phyloP scores from a whole-genome alignment of 2,797 vertebrate genomes.

The Hybognathus amarus region DNA sequence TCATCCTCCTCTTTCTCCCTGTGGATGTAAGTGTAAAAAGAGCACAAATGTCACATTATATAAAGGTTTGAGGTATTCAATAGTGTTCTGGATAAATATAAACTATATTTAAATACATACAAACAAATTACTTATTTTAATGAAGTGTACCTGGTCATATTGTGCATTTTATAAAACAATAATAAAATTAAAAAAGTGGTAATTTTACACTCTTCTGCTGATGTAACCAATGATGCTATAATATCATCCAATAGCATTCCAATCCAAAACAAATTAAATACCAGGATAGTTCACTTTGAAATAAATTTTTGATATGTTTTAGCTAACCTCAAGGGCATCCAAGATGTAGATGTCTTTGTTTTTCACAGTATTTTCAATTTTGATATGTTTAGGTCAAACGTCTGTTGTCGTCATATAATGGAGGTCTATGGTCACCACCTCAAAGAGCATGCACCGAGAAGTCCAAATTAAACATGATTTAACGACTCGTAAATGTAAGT shows the following conservation, averaged over 20 bases:
- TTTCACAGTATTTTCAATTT: too few species aligned
- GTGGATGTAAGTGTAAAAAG: conserved; percentile 42
- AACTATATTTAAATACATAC: too few species aligned
- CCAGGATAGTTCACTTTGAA: not conserved
- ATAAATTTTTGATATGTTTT: too few species aligned
- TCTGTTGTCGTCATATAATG: too few species aligned
- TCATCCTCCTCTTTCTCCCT: conserved; percentile 94
- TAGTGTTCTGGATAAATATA: not conserved
- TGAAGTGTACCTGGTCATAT: not conserved
- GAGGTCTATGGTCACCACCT: too few species aligned
- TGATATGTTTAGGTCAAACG: too few species aligned
- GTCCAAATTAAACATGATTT: too few species aligned
- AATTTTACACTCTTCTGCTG: not conserved
- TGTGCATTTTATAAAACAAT: not conserved
- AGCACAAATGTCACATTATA: not conserved
- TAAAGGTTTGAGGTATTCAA: not conserved
- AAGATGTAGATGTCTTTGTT: too few species aligned
- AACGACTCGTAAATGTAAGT: too few species aligned
- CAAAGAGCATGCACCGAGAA: too few species aligned
- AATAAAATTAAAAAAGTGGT: too few species aligned
- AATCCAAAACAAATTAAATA: not conserved
- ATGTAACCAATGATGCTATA: not conserved
- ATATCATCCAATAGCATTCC: not conserved
- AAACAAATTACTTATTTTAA: not conserved
- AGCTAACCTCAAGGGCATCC: too few species aligned